These are phyloP conservation scores for Delia radicum DNA, from an alignment of 1,140 invertebrate species.

Conservation along the genomic window DNA sequence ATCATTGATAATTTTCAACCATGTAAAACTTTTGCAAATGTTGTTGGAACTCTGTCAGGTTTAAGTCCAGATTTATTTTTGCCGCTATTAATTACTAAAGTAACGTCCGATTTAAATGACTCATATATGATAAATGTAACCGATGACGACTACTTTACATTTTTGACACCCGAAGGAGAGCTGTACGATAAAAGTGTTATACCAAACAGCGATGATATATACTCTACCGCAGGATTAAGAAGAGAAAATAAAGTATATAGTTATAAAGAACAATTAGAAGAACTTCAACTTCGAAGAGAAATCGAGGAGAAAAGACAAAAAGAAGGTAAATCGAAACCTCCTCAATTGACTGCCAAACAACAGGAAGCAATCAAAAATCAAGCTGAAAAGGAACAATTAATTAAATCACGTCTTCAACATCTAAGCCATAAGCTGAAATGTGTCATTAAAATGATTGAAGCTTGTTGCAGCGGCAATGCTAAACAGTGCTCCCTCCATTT, in stretches of 20 bases:
- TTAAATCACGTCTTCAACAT: conserved; percentile 61
- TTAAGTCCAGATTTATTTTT: conserved; percentile 68
- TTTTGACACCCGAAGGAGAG: conserved; percentile 83
- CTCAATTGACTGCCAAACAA: conserved; percentile 82
- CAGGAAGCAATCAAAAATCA: conserved; percentile 88
- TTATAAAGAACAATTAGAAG: conserved; percentile 95
- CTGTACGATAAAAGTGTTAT: conserved; percentile 89
- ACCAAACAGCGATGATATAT: conserved; percentile 74
- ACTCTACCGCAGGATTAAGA: conserved; percentile 69
- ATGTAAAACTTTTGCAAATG: conserved; percentile 61
- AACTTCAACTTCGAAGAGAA: conserved; percentile 87
- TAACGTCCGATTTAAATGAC: conserved; percentile 65
- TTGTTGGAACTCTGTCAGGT: conserved; percentile 65
- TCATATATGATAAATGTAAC: conserved; percentile 72
- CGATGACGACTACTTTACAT: conserved; percentile 87
- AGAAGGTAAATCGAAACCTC: conserved; percentile 78
- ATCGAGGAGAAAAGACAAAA: conserved; percentile 85
- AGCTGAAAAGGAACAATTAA: conserved; percentile 79
- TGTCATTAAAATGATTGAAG: conserved; percentile 66
- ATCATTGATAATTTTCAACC: conserved; percentile 42
- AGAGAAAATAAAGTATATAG: conserved; percentile 96
- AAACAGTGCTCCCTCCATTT: conserved; percentile 65
- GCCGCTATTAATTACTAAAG: conserved; percentile 59
- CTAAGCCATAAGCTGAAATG: conserved; percentile 65
- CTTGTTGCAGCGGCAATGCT: conserved; percentile 64